Conservation (phyloP, 2,888 invertebrate genomes). For the Tachina fera region DNA sequence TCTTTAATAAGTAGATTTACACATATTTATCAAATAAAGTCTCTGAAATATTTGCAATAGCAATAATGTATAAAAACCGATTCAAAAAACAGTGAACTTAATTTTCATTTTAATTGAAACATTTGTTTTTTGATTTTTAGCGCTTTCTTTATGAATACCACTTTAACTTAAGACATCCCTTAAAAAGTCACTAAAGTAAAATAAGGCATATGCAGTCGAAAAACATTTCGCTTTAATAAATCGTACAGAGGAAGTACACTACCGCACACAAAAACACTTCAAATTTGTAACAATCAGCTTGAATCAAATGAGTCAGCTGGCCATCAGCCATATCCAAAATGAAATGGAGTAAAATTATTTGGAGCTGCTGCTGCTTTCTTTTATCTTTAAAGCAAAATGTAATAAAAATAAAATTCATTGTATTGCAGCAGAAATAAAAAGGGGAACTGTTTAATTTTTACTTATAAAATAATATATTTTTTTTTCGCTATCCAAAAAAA, state of each 20-base stretch:
- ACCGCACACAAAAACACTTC: not conserved
- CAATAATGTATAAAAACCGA: too few species aligned
- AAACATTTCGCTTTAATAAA: constrained; percentile 32
- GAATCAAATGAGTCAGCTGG: not conserved
- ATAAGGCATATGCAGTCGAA: not conserved
- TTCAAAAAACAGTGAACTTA: too few species aligned
- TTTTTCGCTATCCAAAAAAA: not conserved
- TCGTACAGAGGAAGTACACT: not conserved
- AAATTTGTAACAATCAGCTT: not conserved
- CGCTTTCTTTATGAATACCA: not conserved
- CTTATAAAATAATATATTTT: constrained; percentile 23
- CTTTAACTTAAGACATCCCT: not conserved
- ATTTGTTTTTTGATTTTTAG: not conserved
- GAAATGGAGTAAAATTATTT: constrained; percentile 13
- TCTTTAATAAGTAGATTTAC: too few species aligned
- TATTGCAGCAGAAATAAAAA: not conserved
- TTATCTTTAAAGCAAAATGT: constrained; percentile 12
- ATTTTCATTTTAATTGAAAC: not conserved
- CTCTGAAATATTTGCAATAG: too few species aligned
- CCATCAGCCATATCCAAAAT: not conserved
- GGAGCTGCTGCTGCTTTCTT: not conserved
- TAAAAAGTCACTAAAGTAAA: not conserved
- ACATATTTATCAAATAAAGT: too few species aligned
- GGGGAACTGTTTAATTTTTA: constrained; percentile 31
- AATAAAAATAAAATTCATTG: constrained; percentile 45